A percentile compares a stretch with the other conserved stretches of the same genome.
phyloP scores from a whole-genome alignment of 1,140 invertebrate genomes.

The Anoplophora glabripennis region DNA sequence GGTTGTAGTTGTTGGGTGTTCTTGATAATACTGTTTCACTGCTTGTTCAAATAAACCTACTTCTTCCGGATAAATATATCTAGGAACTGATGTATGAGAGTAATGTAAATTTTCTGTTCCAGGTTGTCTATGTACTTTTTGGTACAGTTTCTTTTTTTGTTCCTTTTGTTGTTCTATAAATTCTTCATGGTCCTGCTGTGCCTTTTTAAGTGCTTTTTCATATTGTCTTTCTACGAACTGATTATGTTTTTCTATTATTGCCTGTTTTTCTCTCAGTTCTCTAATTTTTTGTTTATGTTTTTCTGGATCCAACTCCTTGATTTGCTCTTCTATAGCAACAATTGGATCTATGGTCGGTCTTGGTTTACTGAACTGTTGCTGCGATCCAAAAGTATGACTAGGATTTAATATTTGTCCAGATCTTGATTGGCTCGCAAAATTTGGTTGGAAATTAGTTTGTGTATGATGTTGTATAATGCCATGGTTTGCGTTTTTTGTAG shows the following conservation, averaged over 20 bases:
- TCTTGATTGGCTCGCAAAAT: conserved; percentile 25
- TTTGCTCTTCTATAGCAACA: conserved; percentile 46
- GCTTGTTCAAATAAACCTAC: conserved; percentile 49
- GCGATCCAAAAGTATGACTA: conserved; percentile 44
- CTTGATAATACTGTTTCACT: conserved; percentile 52
- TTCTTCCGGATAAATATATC: conserved; percentile 50
- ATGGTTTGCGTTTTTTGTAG: conserved; percentile 5
- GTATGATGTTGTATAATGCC: conserved; percentile 44
- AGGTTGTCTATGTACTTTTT: conserved; percentile 46
- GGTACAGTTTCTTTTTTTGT: conserved; percentile 49
- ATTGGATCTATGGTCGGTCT: conserved; percentile 44
- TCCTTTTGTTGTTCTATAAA: conserved; percentile 58
- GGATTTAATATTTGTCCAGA: conserved; percentile 21
- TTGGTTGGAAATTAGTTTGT: conserved; percentile 46
- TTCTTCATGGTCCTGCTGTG: conserved; percentile 61
- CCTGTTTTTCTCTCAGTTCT: conserved; percentile 60
- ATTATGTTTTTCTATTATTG: conserved; percentile 66
- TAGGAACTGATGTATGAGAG: conserved; percentile 38
- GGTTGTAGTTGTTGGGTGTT: conserved; percentile 52
- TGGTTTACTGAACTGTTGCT: conserved; percentile 45
- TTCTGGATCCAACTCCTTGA: conserved; percentile 52
- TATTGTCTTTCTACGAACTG: conserved; percentile 67
- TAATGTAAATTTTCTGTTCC: conserved; percentile 20
- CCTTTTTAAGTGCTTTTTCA: conserved; percentile 65
- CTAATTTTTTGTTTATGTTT: conserved; percentile 62